Conservation (phyloP, 2,113 vertebrate genomes). For the Phasianus colchicus region DNA sequence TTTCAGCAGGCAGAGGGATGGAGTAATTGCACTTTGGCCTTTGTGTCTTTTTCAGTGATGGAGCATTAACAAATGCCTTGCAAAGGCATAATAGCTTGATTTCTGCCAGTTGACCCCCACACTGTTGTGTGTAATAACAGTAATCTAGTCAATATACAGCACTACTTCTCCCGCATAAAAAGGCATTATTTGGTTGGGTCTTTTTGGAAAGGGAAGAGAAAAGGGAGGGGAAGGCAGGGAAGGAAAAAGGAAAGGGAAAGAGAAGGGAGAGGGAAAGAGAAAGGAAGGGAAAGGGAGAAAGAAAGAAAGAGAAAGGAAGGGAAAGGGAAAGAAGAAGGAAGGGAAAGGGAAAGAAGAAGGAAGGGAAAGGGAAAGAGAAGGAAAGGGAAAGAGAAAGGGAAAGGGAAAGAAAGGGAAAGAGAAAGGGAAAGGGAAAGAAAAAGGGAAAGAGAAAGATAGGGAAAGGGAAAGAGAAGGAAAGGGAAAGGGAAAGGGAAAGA, state of each 20-base stretch:
- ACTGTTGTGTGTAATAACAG: not conserved
- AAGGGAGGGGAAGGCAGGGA: no score
- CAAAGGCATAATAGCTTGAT: not conserved
- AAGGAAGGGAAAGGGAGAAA: not conserved
- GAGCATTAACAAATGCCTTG: not conserved
- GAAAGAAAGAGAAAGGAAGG: not conserved
- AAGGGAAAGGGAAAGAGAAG: no score
- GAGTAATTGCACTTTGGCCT: not conserved
- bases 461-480: not conserved
- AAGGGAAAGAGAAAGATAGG: no score
- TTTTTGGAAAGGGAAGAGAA: no score
- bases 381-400: no score
- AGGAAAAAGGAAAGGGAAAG: not conserved
- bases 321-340: not conserved
- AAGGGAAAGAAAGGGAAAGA: no score
- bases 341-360: not conserved
- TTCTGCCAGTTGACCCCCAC: not conserved
- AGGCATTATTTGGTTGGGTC: not conserved
- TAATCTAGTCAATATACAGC: not conserved
- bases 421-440: no score
- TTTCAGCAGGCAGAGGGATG: not conserved
- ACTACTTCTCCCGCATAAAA: not conserved
- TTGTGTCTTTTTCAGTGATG: not conserved
- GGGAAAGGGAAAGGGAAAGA: no score
- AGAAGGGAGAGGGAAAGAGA: no score